Evolutionary conservation across 2,797 vertebrate species (phyloP).

Genomic region (Channa striata): DNA sequence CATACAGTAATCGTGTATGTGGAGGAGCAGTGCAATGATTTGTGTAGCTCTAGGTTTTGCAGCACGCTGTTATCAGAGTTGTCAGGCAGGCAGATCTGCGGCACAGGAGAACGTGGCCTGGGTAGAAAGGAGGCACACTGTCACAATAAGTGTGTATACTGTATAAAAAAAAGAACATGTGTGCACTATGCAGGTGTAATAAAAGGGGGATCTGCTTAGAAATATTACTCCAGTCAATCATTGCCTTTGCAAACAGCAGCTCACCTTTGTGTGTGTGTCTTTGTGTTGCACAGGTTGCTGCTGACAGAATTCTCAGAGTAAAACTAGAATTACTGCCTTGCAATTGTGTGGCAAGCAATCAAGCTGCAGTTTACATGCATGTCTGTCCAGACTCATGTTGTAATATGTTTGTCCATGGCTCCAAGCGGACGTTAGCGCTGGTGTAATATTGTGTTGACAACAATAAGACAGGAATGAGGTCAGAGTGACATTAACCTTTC

Average conservation of each 20-base stretch:
- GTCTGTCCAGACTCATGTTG: too few relatives aligned
- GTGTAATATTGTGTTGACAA: too few relatives aligned
- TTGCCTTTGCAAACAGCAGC: background rate
- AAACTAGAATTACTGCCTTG: too few relatives aligned
- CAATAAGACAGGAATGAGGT: too few relatives aligned
- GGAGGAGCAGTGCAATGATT: constrained; percentile 56
- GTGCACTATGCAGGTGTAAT: constrained; percentile 20
- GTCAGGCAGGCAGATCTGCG: constrained; percentile 74
- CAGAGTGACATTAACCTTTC: too few relatives aligned
- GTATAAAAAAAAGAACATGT: background rate
- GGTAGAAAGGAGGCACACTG: constrained; percentile 62
- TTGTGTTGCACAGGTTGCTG: too few relatives aligned
- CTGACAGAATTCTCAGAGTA: too few relatives aligned
- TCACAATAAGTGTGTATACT: constrained; percentile 24
- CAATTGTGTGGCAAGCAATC: too few relatives aligned
- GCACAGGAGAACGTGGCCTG: constrained; percentile 62
- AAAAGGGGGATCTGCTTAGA: background rate
- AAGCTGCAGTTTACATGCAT: too few relatives aligned
- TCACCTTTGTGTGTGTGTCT: too few relatives aligned
- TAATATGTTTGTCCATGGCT: too few relatives aligned
- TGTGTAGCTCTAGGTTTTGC: constrained; percentile 63
- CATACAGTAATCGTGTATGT: constrained; percentile 45
- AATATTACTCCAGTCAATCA: background rate
- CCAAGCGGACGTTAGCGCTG: too few relatives aligned
- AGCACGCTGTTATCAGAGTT: constrained; percentile 69